Conservation (phyloP, 2,113 vertebrate genomes). For the Pygoscelis adeliae region DNA sequence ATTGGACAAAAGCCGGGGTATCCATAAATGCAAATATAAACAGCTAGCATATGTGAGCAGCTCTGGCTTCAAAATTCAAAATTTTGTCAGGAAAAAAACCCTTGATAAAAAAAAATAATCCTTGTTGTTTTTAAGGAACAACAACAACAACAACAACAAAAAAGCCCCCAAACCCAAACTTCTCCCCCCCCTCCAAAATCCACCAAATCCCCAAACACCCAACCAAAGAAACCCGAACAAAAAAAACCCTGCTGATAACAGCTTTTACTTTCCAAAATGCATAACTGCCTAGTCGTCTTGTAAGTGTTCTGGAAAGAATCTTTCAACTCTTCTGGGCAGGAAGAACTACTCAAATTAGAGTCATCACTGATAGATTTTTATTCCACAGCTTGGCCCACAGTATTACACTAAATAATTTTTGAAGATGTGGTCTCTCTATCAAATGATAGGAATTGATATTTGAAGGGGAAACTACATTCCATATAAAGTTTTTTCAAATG, state of each 20-base stretch:
- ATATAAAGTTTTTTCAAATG: not conserved
- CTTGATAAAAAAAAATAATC: not conserved
- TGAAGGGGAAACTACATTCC: not conserved
- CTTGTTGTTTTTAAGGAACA: not conserved
- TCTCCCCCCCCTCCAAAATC: rapidly evolving
- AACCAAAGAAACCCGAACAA: not conserved
- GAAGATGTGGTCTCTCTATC: not conserved
- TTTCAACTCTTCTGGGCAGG: not conserved
- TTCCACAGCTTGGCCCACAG: not conserved
- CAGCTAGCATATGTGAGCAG: not conserved
- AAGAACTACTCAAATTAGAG: not conserved
- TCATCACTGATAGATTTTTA: not conserved
- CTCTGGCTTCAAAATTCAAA: not conserved
- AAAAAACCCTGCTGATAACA: not conserved
- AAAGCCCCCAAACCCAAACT: not conserved
- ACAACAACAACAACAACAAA: not conserved
- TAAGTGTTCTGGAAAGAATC: not conserved
- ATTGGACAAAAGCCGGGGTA: not conserved
- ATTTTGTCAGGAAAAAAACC: rapidly evolving
- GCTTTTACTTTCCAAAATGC: not conserved
- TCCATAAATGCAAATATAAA: not conserved
- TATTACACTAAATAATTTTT: not conserved
- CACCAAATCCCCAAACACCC: not conserved
- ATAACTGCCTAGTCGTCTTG: not conserved
- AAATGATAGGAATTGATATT: not conserved